Conservation (phyloP, 2,888 invertebrate species). For the Philhelius pedissequus region DNA sequence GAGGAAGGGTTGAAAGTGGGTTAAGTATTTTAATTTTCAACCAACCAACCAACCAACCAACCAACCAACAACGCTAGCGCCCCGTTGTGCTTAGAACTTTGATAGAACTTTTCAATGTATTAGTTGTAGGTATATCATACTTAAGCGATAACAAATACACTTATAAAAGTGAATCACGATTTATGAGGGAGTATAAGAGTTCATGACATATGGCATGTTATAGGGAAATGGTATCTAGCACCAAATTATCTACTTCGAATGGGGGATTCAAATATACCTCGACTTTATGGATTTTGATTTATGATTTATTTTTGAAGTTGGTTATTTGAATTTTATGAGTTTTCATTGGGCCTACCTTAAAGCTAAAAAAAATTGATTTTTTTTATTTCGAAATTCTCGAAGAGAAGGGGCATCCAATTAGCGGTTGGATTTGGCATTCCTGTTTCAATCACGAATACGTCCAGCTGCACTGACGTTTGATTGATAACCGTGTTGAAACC, state of each 20-base stretch:
- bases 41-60: too few species aligned
- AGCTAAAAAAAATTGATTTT: too few species aligned
- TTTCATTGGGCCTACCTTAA: too few species aligned
- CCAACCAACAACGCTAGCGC: background rate
- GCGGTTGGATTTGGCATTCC: too few species aligned
- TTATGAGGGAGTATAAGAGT: background rate
- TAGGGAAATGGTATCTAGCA: background rate
- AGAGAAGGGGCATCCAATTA: too few species aligned
- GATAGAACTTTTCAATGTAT: conserved; percentile 1
- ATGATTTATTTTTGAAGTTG: background rate
- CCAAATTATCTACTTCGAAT: background rate
- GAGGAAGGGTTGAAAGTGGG: conserved; percentile 12
- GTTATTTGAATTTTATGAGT: too few species aligned
- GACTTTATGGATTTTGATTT: too few species aligned
- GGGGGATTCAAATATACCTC: too few species aligned
- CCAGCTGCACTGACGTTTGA: too few species aligned
- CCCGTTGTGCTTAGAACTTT: background rate
- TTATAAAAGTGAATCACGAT: background rate
- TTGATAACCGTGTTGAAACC: too few species aligned
- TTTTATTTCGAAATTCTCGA: too few species aligned
- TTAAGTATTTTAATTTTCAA: conserved; percentile 11
- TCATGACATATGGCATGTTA: conserved; percentile 12
- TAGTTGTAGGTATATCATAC: background rate
- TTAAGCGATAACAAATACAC: background rate
- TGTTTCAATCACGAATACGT: too few species aligned